A percentile compares a stretch with the other conserved stretches of the same genome.
Conservation (phyloP, 2,888 invertebrate genomes). For the Seira ritae region DNA sequence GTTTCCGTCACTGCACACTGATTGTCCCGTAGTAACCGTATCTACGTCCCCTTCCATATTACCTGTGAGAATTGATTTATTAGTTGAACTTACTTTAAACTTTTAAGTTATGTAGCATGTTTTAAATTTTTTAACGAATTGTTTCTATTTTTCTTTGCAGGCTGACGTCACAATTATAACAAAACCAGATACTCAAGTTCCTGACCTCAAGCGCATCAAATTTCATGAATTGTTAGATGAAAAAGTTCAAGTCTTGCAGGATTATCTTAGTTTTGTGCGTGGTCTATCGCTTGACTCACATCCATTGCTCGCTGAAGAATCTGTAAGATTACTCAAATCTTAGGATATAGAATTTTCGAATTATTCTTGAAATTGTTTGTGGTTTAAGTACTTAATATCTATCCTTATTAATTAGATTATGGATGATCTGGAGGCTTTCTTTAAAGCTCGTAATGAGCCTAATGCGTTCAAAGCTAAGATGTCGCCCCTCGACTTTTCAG, state of each 20-base stretch:
- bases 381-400: background rate
- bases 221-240: conserved; percentile 16
- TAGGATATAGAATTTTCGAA: background rate
- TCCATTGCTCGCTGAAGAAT: conserved; percentile 16
- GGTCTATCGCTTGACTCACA: background rate
- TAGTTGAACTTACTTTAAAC: background rate
- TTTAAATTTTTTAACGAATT: background rate
- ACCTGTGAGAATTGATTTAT: conserved; percentile 21
- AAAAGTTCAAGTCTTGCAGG: conserved; percentile 5
- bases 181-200: background rate
- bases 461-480: conserved; percentile 33
- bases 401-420: conserved; percentile 8
- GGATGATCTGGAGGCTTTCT: conserved; percentile 23
- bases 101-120: background rate
- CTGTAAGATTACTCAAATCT: conserved; percentile 4
- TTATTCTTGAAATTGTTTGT: background rate
- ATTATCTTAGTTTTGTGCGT: conserved; percentile 15
- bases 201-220: background rate
- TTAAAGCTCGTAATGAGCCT: conserved; percentile 7
- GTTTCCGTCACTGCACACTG: conserved; percentile 25
- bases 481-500: conserved; percentile 32
- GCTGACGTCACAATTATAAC: conserved; percentile 22
- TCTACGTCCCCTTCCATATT: conserved; percentile 31
- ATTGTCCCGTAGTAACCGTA: conserved; percentile 43
- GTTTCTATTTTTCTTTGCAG: conserved; percentile 16